A percentile compares a stretch with the other conserved stretches of the same genome.
Evolutionary conservation across 1,140 invertebrate genomes (phyloP).

Genomic region (Panagrolaimus sp.): DNA sequence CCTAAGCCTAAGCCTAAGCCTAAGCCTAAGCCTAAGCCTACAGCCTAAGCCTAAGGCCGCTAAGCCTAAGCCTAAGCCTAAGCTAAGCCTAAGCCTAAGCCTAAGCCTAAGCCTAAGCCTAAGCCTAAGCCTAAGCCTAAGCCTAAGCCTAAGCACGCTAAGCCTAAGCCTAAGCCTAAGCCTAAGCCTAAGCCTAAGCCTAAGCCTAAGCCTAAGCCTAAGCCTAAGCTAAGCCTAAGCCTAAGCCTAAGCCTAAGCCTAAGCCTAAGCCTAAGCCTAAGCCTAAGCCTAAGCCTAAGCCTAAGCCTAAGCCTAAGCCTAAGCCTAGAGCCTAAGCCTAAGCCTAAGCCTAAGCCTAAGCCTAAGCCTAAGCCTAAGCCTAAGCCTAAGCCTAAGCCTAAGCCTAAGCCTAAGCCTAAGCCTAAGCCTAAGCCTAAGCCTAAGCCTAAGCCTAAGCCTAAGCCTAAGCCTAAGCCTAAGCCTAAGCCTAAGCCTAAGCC

Average conservation of each 20-base stretch:
- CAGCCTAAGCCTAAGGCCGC: no score
- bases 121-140: slow-evolving; percentile 7
- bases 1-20: slow-evolving; percentile 1
- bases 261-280: slow-evolving; percentile 7
- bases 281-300: slow-evolving; percentile 10
- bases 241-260: slow-evolving; percentile 4
- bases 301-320: slow-evolving; percentile 4
- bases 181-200: slow-evolving; percentile 12
- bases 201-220: neutral
- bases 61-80: slow-evolving; percentile 7
- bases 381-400: slow-evolving; percentile 4
- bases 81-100: neutral
- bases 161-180: slow-evolving; percentile 8
- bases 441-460: slow-evolving; percentile 12
- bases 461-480: slow-evolving; percentile 5
- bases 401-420: slow-evolving; percentile 4
- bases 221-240: neutral
- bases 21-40: slow-evolving; percentile 7
- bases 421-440: slow-evolving; percentile 3
- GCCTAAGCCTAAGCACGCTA: no score
- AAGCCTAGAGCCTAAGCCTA: slow-evolving; percentile 4
- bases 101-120: slow-evolving; percentile 13
- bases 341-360: slow-evolving; percentile 4
- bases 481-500: slow-evolving; percentile 4
- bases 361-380: slow-evolving; percentile 3